Evolutionary conservation across 2,888 invertebrate genomes (phyloP), one percentile per base, ranked within the genome.

Genomic region (Hybos culiciformis): DNA sequence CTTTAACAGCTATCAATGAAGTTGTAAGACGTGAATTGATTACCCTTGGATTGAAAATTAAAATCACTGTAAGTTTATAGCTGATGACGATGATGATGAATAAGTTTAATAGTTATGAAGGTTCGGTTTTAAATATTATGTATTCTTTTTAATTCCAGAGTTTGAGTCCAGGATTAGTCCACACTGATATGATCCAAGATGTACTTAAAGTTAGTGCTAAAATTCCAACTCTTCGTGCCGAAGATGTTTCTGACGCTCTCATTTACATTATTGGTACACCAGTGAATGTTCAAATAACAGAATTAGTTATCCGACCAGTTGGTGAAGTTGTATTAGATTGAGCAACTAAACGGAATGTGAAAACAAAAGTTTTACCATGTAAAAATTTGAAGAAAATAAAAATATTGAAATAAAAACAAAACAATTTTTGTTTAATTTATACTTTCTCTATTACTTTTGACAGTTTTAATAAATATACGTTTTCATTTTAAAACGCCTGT

Each of bases 1-100:
- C 53, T 11, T 41, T 54, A 1, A 51, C 51, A 5, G 53, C 53
- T 14, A 46, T 52, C 39, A 48, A 51, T 7, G 52, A 51, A 45
- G 42, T 44, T 12, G 41, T 51, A 14, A 46, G 54, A 19, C 46
- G 53, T 8, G 55, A 56, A 46, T 48, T 56, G 2, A 43, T 46
- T 14, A 33, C 33, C 11, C 23, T 40, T 20, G 43, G 39, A n/a
- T 50, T 47, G 8, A 50, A 51, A 23, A 49, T 55, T 31, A 51
- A 51, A 49, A 46, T 56, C 11, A 47, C 55, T 19, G 56, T 55
- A 32, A 51, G 50, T 46, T n/a, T n/a, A n/a, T n/a, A n/a, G n/a
- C n/a, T n/a, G n/a, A n/a, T n/a, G n/a, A n/a, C n/a, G n/a, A n/a
- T n/a, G n/a, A n/a, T n/a, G n/a, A n/a, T n/a, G 29, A 29, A 4